Conservation (phyloP, 2,797 vertebrate species). For the Sebastes jordani region DNA sequence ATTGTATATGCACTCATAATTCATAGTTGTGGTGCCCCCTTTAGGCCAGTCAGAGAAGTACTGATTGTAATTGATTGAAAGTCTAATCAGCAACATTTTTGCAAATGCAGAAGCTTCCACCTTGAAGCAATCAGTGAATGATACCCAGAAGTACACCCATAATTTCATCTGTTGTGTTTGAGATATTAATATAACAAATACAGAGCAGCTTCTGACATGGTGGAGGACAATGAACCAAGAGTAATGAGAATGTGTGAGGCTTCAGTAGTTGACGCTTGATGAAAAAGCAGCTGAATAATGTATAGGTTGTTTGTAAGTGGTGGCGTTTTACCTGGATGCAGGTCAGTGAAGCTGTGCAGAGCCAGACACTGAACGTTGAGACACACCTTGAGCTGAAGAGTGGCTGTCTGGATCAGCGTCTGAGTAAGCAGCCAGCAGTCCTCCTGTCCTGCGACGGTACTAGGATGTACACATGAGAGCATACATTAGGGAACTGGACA, state of each 20-base stretch:
- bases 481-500: background rate
- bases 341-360: constrained; percentile 95
- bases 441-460: constrained; percentile 90
- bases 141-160: background rate
- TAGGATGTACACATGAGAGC: constrained; percentile 51
- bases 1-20: background rate
- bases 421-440: constrained; percentile 96
- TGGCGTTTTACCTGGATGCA: constrained; percentile 88
- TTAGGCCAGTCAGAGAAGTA: background rate
- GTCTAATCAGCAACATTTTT: background rate
- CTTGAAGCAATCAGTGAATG: background rate
- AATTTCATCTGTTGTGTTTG: background rate
- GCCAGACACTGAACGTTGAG: constrained; percentile 92
- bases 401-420: constrained; percentile 87
- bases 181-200: background rate
- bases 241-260: background rate
- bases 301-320: background rate
- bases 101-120: background rate
- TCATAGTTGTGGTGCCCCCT: background rate
- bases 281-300: background rate
- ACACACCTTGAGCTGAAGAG: constrained; percentile 93
- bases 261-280: background rate
- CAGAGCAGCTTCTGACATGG: background rate
- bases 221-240: background rate
- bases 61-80: background rate